These are phyloP conservation scores for Sparus aurata DNA, from an alignment of 2,797 vertebrate species.

Conservation along the genomic window DNA sequence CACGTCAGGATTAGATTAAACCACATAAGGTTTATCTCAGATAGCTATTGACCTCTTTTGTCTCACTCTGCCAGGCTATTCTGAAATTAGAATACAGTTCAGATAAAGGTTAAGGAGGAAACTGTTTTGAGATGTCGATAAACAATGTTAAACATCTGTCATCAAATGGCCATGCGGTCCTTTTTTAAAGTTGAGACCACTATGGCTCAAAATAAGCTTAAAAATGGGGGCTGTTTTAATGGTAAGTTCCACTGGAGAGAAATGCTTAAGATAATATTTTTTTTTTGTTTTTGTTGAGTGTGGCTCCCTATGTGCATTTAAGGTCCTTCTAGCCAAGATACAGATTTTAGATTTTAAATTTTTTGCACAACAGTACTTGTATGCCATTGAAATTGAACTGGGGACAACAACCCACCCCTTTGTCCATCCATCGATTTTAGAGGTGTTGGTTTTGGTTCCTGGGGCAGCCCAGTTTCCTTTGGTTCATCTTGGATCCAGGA, in stretches of 20 bases:
- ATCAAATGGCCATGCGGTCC: slow-evolving; percentile 17
- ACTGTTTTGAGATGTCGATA: slow-evolving; percentile 23
- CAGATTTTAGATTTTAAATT: too few species aligned
- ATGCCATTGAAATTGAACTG: background rate
- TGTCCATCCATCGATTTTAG: slow-evolving; percentile 1
- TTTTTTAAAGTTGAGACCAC: background rate
- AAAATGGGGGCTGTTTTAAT: background rate
- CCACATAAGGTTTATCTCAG: slow-evolving; percentile 15
- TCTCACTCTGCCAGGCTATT: slow-evolving; percentile 23
- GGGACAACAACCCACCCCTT: background rate
- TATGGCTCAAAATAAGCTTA: background rate
- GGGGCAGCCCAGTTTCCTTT: slow-evolving; percentile 14
- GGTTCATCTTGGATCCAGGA: background rate
- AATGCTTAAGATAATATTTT: background rate
- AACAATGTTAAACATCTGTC: too few species aligned
- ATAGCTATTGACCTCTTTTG: slow-evolving; percentile 38
- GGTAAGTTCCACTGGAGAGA: background rate
- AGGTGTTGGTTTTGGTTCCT: slow-evolving; percentile 10
- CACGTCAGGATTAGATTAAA: slow-evolving; percentile 27
- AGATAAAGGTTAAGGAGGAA: slow-evolving; percentile 17
- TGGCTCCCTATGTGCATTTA: background rate
- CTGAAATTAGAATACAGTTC: slow-evolving; percentile 50
- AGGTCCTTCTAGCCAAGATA: background rate
- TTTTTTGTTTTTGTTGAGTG: background rate
- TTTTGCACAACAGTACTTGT: background rate